phyloP scores from a whole-genome alignment of 1,140 invertebrate genomes.

The Andrena cerasifolii region DNA sequence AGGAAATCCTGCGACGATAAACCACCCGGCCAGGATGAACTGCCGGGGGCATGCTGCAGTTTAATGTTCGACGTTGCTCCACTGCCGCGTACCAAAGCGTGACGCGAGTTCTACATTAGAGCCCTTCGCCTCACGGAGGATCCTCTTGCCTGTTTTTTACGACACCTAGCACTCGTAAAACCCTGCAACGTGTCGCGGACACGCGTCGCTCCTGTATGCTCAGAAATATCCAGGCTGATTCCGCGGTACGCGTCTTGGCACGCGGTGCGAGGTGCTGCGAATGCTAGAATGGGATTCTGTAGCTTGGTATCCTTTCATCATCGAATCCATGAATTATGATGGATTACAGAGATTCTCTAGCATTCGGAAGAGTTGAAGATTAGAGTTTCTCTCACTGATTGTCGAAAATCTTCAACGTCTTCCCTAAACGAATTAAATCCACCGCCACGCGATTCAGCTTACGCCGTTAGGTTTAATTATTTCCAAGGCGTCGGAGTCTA shows the following conservation, averaged over 20 bases:
- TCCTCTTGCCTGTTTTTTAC: slow-evolving; percentile 6
- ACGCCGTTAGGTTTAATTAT: slow-evolving; percentile 12
- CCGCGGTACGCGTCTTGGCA: too few relatives aligned
- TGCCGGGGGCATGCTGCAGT: slow-evolving; percentile 17
- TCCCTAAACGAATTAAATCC: not conserved
- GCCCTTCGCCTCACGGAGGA: not conserved
- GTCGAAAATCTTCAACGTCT: not conserved
- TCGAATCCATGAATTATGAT: too few relatives aligned
- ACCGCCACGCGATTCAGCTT: not conserved
- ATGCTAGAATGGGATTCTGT: too few relatives aligned
- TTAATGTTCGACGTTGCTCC: slow-evolving; percentile 43
- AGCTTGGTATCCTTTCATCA: too few relatives aligned
- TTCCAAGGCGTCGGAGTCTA: not conserved
- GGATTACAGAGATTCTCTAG: too few relatives aligned
- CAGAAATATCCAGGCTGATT: not conserved
- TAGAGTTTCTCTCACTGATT: too few relatives aligned
- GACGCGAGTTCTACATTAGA: slow-evolving; percentile 36
- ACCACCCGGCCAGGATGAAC: slow-evolving; percentile 46
- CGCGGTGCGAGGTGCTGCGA: too few relatives aligned
- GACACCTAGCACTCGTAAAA: slow-evolving; percentile 38
- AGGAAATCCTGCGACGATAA: slow-evolving; percentile 47
- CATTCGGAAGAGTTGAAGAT: too few relatives aligned
- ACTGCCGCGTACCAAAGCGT: slow-evolving; percentile 13
- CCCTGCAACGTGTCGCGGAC: not conserved
- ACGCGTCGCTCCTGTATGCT: not conserved